phyloP scores from a whole-genome alignment of 92 coral and sea anemone species.

The Pocillopora grandis region DNA sequence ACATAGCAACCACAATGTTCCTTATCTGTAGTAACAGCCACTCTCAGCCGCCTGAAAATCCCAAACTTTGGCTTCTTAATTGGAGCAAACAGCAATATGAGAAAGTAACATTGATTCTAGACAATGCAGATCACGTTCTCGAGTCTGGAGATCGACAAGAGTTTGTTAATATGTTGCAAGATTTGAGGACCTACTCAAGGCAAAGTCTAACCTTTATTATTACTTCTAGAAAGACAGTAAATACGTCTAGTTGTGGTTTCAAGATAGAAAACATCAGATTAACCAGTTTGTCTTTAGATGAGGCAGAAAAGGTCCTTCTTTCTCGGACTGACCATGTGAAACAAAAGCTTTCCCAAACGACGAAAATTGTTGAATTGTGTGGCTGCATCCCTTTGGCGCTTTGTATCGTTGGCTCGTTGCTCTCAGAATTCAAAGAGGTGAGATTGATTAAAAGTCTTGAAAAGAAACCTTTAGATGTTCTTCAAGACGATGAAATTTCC shows the following conservation, averaged over 20 bases:
- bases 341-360: background rate
- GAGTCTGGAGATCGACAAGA: slow-evolving; percentile 7
- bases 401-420: slow-evolving; percentile 48
- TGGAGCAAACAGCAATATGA: slow-evolving; percentile 36
- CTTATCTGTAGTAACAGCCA: slow-evolving; percentile 5
- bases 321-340: background rate
- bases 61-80: slow-evolving; percentile 26
- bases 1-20: slow-evolving; percentile 25
- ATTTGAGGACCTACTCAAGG: slow-evolving; percentile 30
- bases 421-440: slow-evolving; percentile 34
- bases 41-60: slow-evolving; percentile 29
- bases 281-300: background rate
- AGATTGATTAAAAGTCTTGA: slow-evolving; percentile 23
- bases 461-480: slow-evolving; percentile 32
- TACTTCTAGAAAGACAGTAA: slow-evolving; percentile 25
- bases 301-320: background rate
- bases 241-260: background rate
- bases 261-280: background rate
- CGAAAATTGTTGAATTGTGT: slow-evolving; percentile 39
- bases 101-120: slow-evolving; percentile 34
- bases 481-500: slow-evolving; percentile 16
- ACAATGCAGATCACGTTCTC: slow-evolving; percentile 34
- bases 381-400: slow-evolving; percentile 57
- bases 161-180: slow-evolving; percentile 17
- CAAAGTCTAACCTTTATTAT: slow-evolving; percentile 25